phyloP scores from a whole-genome alignment of 2,888 invertebrate species.

The Eupithecia exiguata region DNA sequence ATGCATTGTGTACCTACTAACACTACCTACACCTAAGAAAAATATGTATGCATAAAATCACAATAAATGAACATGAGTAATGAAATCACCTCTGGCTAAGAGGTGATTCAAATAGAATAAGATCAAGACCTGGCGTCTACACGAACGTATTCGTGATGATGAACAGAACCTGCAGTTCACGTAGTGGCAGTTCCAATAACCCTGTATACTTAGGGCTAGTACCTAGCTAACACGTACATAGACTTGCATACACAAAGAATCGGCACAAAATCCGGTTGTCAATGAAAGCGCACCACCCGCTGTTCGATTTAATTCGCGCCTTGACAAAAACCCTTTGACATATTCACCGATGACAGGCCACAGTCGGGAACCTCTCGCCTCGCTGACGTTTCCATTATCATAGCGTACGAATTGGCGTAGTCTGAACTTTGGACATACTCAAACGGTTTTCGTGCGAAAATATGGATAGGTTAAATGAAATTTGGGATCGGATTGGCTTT shows the following conservation, averaged over 20 bases:
- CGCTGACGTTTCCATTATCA: constrained; percentile 65
- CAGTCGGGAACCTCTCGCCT: constrained; percentile 75
- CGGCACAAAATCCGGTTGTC: constrained; percentile 56
- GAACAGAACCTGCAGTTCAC: too few species aligned
- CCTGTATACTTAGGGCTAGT: neutral
- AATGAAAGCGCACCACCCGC: constrained; percentile 75
- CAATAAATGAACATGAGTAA: too few species aligned
- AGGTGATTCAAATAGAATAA: too few species aligned
- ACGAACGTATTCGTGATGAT: too few species aligned
- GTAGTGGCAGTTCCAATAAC: too few species aligned
- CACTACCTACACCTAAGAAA: too few species aligned
- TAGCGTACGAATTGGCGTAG: constrained; percentile 42
- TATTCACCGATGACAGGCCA: constrained; percentile 74
- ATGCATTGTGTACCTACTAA: too few species aligned
- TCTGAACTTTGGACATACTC: constrained; percentile 14
- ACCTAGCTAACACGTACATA: neutral
- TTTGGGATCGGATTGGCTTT: neutral
- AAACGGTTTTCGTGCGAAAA: constrained; percentile 29
- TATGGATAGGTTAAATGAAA: neutral
- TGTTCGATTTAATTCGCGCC: constrained; percentile 79
- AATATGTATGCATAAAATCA: too few species aligned
- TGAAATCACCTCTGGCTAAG: too few species aligned
- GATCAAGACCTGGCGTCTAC: too few species aligned
- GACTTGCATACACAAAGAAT: constrained; percentile 8
- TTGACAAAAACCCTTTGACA: constrained; percentile 80